These are phyloP conservation scores for Galbula dea DNA, from an alignment of 2,113 vertebrate genomes.

Conservation along the genomic window DNA sequence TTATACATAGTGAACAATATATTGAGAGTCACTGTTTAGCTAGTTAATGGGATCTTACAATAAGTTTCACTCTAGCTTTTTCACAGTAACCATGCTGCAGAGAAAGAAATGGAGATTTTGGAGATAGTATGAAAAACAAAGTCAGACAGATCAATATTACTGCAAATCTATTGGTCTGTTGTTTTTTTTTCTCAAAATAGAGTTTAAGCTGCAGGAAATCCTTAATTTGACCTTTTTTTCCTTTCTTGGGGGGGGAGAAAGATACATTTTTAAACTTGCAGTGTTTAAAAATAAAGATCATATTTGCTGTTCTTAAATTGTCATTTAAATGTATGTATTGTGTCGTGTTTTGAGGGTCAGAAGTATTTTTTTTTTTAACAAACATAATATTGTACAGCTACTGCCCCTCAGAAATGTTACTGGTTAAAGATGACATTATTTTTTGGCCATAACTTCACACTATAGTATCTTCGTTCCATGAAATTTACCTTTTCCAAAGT, in stretches of 20 bases:
- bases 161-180: not conserved
- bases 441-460: constrained; percentile 71
- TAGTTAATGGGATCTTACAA: not conserved
- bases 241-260: constrained; percentile 14
- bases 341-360: constrained; percentile 67
- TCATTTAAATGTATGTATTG: constrained; percentile 77
- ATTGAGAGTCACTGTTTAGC: not conserved
- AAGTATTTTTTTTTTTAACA: constrained; percentile 4
- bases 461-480: constrained; percentile 67
- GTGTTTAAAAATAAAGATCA: constrained; percentile 75
- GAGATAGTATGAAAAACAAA: not conserved
- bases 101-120: not conserved
- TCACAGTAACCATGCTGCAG: not conserved
- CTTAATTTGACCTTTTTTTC: not conserved
- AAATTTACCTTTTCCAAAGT: constrained; percentile 61
- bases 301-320: constrained; percentile 74
- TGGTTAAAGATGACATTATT: constrained; percentile 78
- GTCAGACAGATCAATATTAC: not conserved
- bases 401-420: constrained; percentile 65
- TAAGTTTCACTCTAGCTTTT: constrained; percentile 22
- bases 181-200: constrained; percentile 3
- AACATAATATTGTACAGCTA: constrained; percentile 67
- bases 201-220: constrained; percentile 48
- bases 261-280: constrained; percentile 71
- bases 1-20: not conserved